Base-by-base conservation (phyloP, 2,797 vertebrate species). In the Poeciliopsis infans region DNA sequence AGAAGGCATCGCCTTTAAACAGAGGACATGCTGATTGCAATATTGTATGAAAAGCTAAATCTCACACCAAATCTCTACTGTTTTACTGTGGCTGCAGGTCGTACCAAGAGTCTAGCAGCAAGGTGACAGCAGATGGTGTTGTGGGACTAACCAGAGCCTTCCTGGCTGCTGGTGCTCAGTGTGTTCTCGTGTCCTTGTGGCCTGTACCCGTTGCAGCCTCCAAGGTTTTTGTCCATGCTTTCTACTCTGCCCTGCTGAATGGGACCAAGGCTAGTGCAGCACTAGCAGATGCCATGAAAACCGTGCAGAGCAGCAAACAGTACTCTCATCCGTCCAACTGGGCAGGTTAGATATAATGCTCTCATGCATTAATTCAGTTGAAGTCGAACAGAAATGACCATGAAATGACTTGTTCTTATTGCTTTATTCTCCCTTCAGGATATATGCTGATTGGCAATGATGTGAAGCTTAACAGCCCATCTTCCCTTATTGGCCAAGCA, bases 241-340 rank as follows among this genome's bases (percentile, higher is more conserved):
- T 99, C 95, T 99, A 99, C 89, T 97, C 97, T 0, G 97, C 98
- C 71, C 95, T 99, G 79, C 95, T 99, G 7, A 98, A 97, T 0
- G 98, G 98, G 61, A 97, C 97, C 89, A 99, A 98, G 91, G 97
- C 98, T 86, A 99, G 98, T 0, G 96, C 96, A 0, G 97, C 98
- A 1, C 96, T 99, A 0, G 97, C 97, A 0, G 98, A 99, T 86
- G 98, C 98, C 25, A 99, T 99, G 98, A 99, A 97, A 89, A 96
- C 91, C 0, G 97, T 99, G 4, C 98, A 99, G 93, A 97, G 96
- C 95, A 99, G 96, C 96, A 97, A 97, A 89, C 96, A 97, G 95
- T 98, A 98, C 93, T 96, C 97, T 0, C 98, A 99, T 89, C 98
- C 98, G 0, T 98, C 98, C 93, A 99, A 99, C 96, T 99, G 98